Percentiles rank a stretch among this genome's conserved stretches.
Conservation (phyloP, 1,140 invertebrate species). For the Drosophila kohkoa region DNA sequence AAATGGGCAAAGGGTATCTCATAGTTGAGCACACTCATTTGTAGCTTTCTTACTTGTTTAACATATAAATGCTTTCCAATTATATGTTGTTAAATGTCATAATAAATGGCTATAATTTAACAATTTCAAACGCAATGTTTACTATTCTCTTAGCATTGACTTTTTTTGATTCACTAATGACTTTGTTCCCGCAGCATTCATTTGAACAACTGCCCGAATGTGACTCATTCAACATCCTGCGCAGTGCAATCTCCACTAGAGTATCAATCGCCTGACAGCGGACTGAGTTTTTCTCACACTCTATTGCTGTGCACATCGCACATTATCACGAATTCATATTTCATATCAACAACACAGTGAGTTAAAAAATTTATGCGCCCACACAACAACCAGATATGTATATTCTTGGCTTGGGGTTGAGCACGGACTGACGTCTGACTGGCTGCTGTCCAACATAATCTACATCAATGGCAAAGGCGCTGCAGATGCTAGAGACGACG, state of each 20-base stretch:
- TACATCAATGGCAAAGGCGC: conserved; percentile 58
- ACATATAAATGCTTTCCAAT: no score
- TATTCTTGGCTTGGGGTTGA: conserved; percentile 19
- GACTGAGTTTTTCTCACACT: conserved; percentile 58
- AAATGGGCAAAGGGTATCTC: no score
- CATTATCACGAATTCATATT: conserved; percentile 72
- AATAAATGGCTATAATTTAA: no score
- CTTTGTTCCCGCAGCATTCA: conserved; percentile 16
- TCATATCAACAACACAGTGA: conserved; percentile 62
- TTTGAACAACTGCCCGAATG: conserved; percentile 10
- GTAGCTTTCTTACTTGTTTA: no score
- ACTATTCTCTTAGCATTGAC: not conserved
- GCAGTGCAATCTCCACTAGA: not conserved
- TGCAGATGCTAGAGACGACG: conserved; percentile 2
- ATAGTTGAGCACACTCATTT: no score
- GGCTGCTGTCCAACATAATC: conserved; percentile 73
- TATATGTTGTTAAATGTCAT: no score
- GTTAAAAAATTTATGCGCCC: conserved; percentile 76
- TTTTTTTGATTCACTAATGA: conserved; percentile 12
- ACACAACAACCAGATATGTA: conserved; percentile 48
- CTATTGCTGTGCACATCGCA: conserved; percentile 21
- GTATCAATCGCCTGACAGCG: conserved; percentile 31
- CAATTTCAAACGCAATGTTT: no score
- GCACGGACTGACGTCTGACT: conserved; percentile 62
- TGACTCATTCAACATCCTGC: conserved; percentile 36